A percentile compares a stretch with the other conserved stretches of the same genome.
phyloP scores from a whole-genome alignment of 2,888 invertebrate genomes.

The Myopa testacea region DNA sequence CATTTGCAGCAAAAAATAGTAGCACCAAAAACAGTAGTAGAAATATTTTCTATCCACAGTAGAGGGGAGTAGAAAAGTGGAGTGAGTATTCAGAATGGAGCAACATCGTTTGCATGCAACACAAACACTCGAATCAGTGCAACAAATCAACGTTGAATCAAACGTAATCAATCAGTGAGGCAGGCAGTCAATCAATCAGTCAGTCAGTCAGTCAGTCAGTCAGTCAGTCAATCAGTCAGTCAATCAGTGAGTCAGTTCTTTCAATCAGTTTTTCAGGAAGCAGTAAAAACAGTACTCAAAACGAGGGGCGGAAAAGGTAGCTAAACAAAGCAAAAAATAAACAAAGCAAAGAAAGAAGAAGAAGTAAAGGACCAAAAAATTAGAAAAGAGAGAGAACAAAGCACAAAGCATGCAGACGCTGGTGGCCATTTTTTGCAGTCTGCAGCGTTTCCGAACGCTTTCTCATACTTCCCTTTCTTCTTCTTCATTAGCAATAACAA shows the following conservation, averaged over 20 bases:
- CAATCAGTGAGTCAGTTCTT: too few relatives aligned
- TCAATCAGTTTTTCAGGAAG: neutral
- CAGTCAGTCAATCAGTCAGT: too few relatives aligned
- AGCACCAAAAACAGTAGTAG: neutral
- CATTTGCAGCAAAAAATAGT: neutral
- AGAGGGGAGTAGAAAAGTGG: neutral
- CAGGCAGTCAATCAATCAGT: conserved; percentile 39
- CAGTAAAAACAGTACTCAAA: neutral
- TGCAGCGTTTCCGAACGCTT: neutral
- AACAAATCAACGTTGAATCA: conserved; percentile 51
- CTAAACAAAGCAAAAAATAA: conserved; percentile 17
- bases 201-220: neutral
- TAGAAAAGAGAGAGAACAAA: conserved; percentile 32
- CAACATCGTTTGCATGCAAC: conserved; percentile 25
- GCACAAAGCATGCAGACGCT: conserved; percentile 33
- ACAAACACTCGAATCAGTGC: conserved; percentile 43
- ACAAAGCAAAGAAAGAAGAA: conserved; percentile 19
- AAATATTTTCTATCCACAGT: neutral
- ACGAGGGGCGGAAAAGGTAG: neutral
- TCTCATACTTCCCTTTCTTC: neutral
- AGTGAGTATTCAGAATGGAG: neutral
- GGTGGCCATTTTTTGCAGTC: conserved; percentile 29
- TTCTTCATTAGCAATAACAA: too few relatives aligned
- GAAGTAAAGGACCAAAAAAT: conserved; percentile 19
- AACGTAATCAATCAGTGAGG: conserved; percentile 51